Evolutionary conservation across 1,140 invertebrate species (phyloP), one percentile per base, ranked within the genome.

Genomic region (Cyclargus thomasi): DNA sequence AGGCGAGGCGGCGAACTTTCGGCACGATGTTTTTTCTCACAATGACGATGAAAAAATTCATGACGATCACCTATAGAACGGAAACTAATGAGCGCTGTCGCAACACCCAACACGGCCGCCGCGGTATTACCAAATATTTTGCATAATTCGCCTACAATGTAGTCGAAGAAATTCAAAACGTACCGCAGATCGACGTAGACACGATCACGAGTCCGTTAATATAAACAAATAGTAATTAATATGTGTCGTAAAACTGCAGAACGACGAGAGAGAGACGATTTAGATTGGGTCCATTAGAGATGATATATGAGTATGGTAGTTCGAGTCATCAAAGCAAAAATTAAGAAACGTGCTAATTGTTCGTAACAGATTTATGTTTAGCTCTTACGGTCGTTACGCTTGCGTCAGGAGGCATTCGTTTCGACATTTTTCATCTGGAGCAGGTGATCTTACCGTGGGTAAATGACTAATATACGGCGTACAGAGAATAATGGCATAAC

Each of bases 401-500:
- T 17, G 53, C 53, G 18, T 55, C n/a, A 55, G n/a, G 53, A 59
- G 55, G 18, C 18, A 21, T 59, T 59, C 20, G 10, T 59, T 20
- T 59, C 55, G 55, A 59, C 55, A 21, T 59, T 59, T 20, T 59
- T 59, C 20, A 59, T 59, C 6, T 20, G 7, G 20, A 11, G 55
- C 55, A 59, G 18, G 20, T 20, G 20, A 59, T 59, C 17, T 59
- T 20, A 59, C 18, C 20, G 20, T 59, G 55, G 18, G 18, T 59
- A 59, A 20, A 18, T 18, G 18, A 59, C 20, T 59, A 11, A 59
- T 18, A n/a, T 8, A 20, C 17, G 18, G 18, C 55, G 20, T 59
- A 59, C 55, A 59, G 55, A 59, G 55, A 59, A 20, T 59, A 59
- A 59, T 59, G 55, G 55, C 55, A 21, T 67, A 59, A 70, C 65